Evolutionary conservation across 1,140 invertebrate genomes (phyloP).

Genomic region (Sweltsa coloradensis): DNA sequence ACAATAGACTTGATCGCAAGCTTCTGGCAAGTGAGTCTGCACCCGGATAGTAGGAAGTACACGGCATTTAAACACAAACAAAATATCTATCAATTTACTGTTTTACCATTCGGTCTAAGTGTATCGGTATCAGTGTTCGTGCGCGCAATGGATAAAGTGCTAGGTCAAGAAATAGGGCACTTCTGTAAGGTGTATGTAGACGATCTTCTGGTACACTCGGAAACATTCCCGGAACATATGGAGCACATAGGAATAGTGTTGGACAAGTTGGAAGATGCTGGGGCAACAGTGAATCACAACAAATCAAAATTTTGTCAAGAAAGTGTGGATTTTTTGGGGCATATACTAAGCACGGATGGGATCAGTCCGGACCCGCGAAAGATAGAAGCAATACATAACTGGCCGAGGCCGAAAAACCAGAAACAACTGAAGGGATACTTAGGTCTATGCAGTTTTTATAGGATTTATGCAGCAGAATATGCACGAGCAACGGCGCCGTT

Average conservation of each 20-base stretch:
- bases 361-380: conserved; percentile 5
- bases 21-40: conserved; percentile 27
- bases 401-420: conserved; percentile 9
- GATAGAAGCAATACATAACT: conserved; percentile 6
- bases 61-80: conserved; percentile 25
- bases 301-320: conserved; percentile 18
- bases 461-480: not conserved
- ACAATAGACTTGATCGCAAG: too few relatives aligned
- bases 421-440: conserved; percentile 14
- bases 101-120: conserved; percentile 26
- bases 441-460: conserved; percentile 15
- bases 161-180: conserved; percentile 5
- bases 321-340: conserved; percentile 12
- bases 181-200: conserved; percentile 19
- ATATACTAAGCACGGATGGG: conserved; percentile 8
- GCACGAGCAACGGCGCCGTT: not conserved
- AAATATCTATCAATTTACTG: conserved; percentile 22
- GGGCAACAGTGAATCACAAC: conserved; percentile 16
- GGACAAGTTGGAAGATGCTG: conserved; percentile 10
- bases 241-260: conserved; percentile 16
- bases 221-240: conserved; percentile 17
- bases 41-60: conserved; percentile 20
- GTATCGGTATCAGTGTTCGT: not conserved
- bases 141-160: not conserved
- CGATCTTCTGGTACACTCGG: conserved; percentile 18